Conservation (phyloP, 2,888 invertebrate species). For the Eupithecia centaureata region DNA sequence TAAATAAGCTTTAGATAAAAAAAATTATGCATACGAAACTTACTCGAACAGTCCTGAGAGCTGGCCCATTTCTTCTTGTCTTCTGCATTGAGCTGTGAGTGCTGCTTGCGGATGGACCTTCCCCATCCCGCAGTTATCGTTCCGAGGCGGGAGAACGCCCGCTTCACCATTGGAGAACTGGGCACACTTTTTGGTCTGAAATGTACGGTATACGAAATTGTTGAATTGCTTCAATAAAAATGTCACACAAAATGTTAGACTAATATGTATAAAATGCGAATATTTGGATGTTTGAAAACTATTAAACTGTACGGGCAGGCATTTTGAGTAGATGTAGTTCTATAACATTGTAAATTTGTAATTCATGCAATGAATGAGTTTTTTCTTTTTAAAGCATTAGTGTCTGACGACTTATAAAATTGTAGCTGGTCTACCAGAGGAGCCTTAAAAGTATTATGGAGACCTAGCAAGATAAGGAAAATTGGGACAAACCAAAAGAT, state of each 20-base stretch:
- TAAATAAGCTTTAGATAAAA: too few relatives aligned
- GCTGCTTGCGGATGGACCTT: constrained; percentile 92
- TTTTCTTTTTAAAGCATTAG: not conserved
- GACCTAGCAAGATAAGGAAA: too few relatives aligned
- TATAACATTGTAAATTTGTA: too few relatives aligned
- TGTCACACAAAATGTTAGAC: too few relatives aligned
- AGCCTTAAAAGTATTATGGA: too few relatives aligned
- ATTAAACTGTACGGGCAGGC: too few relatives aligned
- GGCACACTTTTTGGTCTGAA: constrained; percentile 95
- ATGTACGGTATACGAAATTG: constrained; percentile 22
- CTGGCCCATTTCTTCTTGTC: constrained; percentile 97
- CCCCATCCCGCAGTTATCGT: constrained; percentile 97
- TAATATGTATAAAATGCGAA: too few relatives aligned
- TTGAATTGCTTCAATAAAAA: not conserved
- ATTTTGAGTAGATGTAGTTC: too few relatives aligned
- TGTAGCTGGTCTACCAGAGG: not conserved
- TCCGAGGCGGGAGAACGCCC: constrained; percentile 95
- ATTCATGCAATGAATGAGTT: too few relatives aligned
- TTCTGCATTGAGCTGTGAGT: constrained; percentile 91
- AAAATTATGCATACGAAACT: too few relatives aligned
- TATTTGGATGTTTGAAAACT: too few relatives aligned
- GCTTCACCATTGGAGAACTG: constrained; percentile 96
- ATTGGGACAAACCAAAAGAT: too few relatives aligned
- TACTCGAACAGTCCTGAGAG: constrained; percentile 96
- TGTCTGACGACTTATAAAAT: not conserved